These are phyloP conservation scores for Tragulus kanchil DNA, from an alignment of 2,113 vertebrate species.

Conservation along the genomic window DNA sequence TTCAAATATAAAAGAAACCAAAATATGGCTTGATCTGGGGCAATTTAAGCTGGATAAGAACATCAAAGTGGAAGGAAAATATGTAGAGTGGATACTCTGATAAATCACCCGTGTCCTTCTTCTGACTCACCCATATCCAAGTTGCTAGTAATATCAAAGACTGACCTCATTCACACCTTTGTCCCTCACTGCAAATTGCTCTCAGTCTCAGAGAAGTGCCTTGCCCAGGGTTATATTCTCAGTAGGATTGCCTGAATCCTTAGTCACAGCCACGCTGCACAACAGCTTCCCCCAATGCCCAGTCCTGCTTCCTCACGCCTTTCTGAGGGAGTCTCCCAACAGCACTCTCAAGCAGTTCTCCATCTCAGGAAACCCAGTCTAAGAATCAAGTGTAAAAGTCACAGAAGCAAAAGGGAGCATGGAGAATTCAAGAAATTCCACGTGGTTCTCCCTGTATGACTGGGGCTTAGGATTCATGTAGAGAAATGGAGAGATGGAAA, in stretches of 20 bases:
- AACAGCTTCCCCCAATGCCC: not conserved
- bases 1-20: slow-evolving; percentile 19
- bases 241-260: not conserved
- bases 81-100: not conserved
- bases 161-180: not conserved
- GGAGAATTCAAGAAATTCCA: not conserved
- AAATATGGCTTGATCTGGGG: not conserved
- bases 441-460: not conserved
- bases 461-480: not conserved
- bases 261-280: not conserved
- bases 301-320: not conserved
- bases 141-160: not conserved
- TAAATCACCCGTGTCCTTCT: not conserved
- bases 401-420: not conserved
- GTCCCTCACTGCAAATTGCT: not conserved
- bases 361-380: not conserved
- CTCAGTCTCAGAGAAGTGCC: not conserved
- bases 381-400: not conserved
- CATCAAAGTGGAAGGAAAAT: not conserved
- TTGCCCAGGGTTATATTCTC: not conserved
- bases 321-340: not conserved
- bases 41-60: not conserved
- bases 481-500: not conserved
- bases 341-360: not conserved
- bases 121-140: not conserved